Evolutionary conservation across 2,113 vertebrate species (phyloP).

Genomic region (Paradisaea rubra): DNA sequence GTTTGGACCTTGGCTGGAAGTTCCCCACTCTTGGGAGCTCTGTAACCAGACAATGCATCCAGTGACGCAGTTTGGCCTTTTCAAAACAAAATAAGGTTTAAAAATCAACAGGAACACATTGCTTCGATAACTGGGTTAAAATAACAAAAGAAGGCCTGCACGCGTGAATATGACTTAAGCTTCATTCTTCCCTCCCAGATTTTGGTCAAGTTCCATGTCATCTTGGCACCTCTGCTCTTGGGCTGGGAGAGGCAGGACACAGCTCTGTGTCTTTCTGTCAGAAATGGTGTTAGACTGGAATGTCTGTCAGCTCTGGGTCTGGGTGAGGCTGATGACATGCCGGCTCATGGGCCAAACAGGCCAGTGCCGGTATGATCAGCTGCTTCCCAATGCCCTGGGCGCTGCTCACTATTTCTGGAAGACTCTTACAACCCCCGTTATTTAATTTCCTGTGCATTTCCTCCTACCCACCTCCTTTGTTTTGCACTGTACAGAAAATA

Average conservation of each 20-base stretch:
- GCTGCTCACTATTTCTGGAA: not conserved
- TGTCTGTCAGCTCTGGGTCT: not conserved
- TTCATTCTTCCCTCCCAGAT: not conserved
- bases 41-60: not conserved
- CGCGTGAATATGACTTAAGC: not conserved
- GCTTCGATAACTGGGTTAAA: constrained; percentile 3
- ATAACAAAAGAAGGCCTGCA: not conserved
- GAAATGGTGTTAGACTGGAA: not conserved
- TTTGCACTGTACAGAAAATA: not conserved
- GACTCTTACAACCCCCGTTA: not conserved
- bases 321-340: not conserved
- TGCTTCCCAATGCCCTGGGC: accelerated
- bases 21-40: not conserved
- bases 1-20: not conserved
- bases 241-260: not conserved
- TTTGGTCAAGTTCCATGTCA: not conserved
- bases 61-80: not conserved
- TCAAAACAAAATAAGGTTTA: constrained; percentile 2
- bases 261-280: accelerated
- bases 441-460: not conserved
- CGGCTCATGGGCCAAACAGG: not conserved
- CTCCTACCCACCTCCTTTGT: not conserved
- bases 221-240: not conserved
- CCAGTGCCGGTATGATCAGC: not conserved
- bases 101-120: constrained; percentile 9